Evolutionary conservation across 2,113 vertebrate genomes (phyloP).

Genomic region (Eurypyga helias): DNA sequence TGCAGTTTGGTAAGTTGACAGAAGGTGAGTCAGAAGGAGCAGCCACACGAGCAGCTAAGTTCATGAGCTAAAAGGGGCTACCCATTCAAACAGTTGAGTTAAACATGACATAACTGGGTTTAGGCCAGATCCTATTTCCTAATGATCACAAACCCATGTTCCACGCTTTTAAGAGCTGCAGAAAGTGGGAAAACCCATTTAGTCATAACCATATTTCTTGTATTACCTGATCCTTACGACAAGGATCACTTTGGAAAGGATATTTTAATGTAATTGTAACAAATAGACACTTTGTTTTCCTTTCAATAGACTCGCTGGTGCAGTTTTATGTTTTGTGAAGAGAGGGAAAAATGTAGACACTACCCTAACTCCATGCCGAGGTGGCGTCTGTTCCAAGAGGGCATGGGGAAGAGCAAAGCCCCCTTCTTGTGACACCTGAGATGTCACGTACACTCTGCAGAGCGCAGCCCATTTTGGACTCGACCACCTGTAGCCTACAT

Average conservation of each 20-base stretch:
- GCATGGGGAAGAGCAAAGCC: background rate
- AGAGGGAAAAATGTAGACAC: background rate
- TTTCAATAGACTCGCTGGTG: background rate
- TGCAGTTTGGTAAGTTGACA: background rate
- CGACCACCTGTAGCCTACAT: background rate
- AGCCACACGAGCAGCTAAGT: fast-evolving
- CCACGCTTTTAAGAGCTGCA: background rate
- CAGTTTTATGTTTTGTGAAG: background rate
- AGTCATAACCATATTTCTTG: background rate
- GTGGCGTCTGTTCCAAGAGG: background rate
- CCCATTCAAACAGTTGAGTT: background rate
- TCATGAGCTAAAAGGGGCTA: background rate
- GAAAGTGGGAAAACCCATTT: background rate
- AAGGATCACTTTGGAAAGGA: background rate
- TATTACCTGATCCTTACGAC: background rate
- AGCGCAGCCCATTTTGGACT: background rate
- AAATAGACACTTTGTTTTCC: background rate
- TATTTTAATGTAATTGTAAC: background rate
- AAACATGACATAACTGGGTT: background rate
- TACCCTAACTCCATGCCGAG: background rate
- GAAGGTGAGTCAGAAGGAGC: background rate
- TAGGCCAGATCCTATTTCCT: background rate
- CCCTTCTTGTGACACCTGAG: background rate
- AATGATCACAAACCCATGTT: background rate
- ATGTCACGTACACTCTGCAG: too few species aligned